Percentiles rank a stretch among this genome's conserved stretches.
These are phyloP conservation scores for Heliconius hortense DNA, from an alignment of 2,888 invertebrate species.

Conservation along the genomic window DNA sequence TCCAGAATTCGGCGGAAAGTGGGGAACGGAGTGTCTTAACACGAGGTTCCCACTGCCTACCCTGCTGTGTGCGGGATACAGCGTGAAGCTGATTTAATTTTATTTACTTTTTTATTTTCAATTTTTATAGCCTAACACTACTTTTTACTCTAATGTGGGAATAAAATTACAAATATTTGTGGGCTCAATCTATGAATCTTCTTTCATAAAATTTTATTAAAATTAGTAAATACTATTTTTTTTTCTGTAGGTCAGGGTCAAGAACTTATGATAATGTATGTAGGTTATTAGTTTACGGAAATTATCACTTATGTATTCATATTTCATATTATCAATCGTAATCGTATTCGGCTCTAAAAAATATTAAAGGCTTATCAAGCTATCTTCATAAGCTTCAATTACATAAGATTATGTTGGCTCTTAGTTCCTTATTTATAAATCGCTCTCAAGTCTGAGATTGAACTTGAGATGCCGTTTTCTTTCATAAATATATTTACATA, in stretches of 20 bases:
- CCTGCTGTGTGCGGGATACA: no score
- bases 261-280: slow-evolving; percentile 8
- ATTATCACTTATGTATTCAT: neutral
- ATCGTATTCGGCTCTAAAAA: neutral
- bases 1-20: no score
- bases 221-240: neutral
- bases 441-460: no score
- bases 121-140: neutral
- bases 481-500: no score
- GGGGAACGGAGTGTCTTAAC: no score
- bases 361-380: slow-evolving; percentile 1
- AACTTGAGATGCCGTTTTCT: no score
- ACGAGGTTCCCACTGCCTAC: no score
- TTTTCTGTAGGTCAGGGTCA: slow-evolving; percentile 4
- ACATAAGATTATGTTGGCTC: neutral
- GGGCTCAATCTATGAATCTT: neutral
- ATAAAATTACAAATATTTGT: neutral
- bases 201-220: neutral
- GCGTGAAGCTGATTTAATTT: no score
- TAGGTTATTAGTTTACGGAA: slow-evolving; percentile 14
- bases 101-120: no score
- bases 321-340: neutral
- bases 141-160: neutral
- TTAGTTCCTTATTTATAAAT: no score
- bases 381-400: slow-evolving; percentile 8